Conservation (phyloP, 1,140 invertebrate species). For the Dreissena rostriformis region DNA sequence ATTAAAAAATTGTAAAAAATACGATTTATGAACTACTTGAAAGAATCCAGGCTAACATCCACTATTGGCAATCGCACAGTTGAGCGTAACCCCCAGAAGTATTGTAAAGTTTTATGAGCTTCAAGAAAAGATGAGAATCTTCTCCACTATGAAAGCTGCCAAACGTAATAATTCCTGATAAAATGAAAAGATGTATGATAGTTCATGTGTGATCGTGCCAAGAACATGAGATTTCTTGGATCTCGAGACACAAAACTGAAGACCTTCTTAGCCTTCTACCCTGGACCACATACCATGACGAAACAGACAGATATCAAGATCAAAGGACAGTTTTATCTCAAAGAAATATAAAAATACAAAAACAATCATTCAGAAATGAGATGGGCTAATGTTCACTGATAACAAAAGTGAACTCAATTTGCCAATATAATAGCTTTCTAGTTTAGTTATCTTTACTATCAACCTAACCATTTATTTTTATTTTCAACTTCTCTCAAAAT, state of each 20-base stretch:
- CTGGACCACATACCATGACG: background rate
- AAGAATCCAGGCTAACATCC: too few species aligned
- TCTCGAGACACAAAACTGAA: background rate
- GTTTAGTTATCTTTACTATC: too few species aligned
- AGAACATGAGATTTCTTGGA: background rate
- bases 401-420: too few species aligned
- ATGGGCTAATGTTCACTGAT: too few species aligned
- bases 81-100: background rate
- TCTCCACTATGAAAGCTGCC: conserved; percentile 13
- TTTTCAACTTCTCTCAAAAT: too few species aligned
- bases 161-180: conserved; percentile 50
- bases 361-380: too few species aligned
- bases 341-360: background rate
- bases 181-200: conserved; percentile 34
- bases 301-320: background rate
- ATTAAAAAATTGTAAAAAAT: too few species aligned
- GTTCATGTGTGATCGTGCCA: conserved; percentile 15
- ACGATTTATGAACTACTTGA: too few species aligned
- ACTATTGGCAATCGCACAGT: too few species aligned
- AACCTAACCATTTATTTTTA: too few species aligned
- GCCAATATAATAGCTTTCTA: too few species aligned
- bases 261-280: background rate
- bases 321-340: background rate
- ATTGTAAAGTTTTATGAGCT: background rate
- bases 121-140: background rate